These are phyloP conservation scores for Camelus dromedarius DNA, from an alignment of 2,113 vertebrate genomes.

Conservation along the genomic window DNA sequence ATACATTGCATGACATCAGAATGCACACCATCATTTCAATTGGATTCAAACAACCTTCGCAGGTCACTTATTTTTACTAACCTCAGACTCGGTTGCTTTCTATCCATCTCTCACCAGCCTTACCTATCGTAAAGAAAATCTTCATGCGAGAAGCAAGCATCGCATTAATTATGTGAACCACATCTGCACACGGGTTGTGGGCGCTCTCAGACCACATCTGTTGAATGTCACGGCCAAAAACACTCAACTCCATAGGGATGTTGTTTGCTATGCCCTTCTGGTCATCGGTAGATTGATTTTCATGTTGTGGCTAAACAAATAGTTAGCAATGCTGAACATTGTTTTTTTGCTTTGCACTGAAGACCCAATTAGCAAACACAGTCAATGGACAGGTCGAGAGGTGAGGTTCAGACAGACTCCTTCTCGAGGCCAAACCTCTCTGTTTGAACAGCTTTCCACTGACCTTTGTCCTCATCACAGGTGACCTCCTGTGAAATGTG, in stretches of 20 bases:
- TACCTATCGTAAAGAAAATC: conserved; percentile 57
- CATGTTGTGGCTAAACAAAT: conserved; percentile 85
- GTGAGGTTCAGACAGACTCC: conserved; percentile 63
- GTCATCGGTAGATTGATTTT: conserved; percentile 87
- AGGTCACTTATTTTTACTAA: conserved; percentile 63
- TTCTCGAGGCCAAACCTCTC: conserved; percentile 69
- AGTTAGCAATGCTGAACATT: conserved; percentile 77
- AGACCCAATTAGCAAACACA: conserved; percentile 87
- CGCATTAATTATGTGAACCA: conserved; percentile 74
- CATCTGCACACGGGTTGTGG: conserved; percentile 50
- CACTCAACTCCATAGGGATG: conserved; percentile 76
- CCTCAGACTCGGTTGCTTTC: conserved; percentile 6
- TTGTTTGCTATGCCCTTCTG: conserved; percentile 84
- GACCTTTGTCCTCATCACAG: conserved; percentile 83
- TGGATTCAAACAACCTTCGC: not conserved
- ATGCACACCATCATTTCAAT: conserved; percentile 12
- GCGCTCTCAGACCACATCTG: conserved; percentile 77
- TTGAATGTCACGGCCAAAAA: conserved; percentile 80
- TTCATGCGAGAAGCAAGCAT: conserved; percentile 47
- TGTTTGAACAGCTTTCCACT: conserved; percentile 80
- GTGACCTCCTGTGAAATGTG: conserved; percentile 77
- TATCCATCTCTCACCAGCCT: conserved; percentile 49
- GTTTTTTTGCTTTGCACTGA: conserved; percentile 78
- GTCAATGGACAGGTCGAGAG: conserved; percentile 87
- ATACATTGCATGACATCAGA: not conserved